A percentile compares a stretch with the other conserved stretches of the same genome.
These are phyloP conservation scores for Thecophora atra DNA, from an alignment of 2,888 invertebrate genomes.

Conservation along the genomic window DNA sequence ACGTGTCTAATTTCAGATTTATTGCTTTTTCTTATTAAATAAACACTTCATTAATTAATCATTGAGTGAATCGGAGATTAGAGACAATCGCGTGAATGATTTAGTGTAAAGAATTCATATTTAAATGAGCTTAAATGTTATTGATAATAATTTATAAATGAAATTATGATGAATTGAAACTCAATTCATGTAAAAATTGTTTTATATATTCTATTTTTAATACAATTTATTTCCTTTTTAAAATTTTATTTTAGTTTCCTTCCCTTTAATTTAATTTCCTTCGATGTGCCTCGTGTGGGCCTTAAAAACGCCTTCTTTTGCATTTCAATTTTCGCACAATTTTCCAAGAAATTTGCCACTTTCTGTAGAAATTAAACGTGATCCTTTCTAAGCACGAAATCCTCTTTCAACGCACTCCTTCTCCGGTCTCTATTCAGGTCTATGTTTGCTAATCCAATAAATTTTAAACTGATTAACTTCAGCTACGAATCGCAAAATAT, in stretches of 20 bases:
- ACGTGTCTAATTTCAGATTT: not conserved
- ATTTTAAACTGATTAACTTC: slow-evolving; percentile 35
- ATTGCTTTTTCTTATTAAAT: slow-evolving; percentile 13
- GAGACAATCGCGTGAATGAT: too few relatives aligned
- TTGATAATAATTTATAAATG: too few relatives aligned
- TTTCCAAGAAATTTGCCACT: slow-evolving; percentile 49
- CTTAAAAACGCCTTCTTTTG: too few relatives aligned
- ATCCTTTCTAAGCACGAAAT: slow-evolving; percentile 41
- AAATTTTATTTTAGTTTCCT: not conserved
- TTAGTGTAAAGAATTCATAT: too few relatives aligned
- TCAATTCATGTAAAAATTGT: not conserved
- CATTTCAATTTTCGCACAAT: slow-evolving; percentile 29
- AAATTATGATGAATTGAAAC: too few relatives aligned
- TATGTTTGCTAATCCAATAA: slow-evolving; percentile 52
- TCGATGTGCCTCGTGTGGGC: too few relatives aligned
- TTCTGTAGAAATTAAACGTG: slow-evolving; percentile 40
- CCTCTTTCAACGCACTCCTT: slow-evolving; percentile 6
- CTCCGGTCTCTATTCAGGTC: slow-evolving; percentile 41
- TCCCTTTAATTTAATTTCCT: not conserved
- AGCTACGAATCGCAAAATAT: slow-evolving; percentile 5
- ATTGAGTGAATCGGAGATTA: too few relatives aligned
- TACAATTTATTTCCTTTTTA: not conserved
- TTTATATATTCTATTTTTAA: not conserved
- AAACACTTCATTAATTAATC: slow-evolving; percentile 2
- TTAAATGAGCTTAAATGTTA: too few relatives aligned